These are phyloP conservation scores for Drosophila antonietae DNA, from an alignment of 2,888 invertebrate genomes.

Conservation along the genomic window DNA sequence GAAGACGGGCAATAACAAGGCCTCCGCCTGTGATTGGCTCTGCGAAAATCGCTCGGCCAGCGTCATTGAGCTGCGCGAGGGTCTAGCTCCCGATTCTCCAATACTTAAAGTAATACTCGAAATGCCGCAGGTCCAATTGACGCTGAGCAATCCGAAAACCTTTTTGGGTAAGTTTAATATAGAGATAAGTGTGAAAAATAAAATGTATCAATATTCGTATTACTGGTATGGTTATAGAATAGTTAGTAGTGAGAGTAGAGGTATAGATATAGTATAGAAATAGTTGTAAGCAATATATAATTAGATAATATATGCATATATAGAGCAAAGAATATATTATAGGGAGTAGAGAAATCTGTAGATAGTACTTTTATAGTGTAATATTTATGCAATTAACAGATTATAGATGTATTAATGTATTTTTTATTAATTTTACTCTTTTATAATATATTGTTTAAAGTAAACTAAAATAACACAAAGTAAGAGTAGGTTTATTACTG, in stretches of 20 bases:
- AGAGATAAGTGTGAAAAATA: too few species aligned
- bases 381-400: too few species aligned
- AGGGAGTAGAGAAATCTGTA: not conserved
- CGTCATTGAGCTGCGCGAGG: conserved; percentile 86
- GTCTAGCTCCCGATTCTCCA: conserved; percentile 87
- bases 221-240: too few species aligned
- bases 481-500: too few species aligned
- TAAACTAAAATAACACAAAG: too few species aligned
- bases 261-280: too few species aligned
- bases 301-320: not conserved
- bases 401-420: too few species aligned
- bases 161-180: conserved; percentile 85
- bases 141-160: conserved; percentile 88
- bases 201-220: too few species aligned
- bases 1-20: conserved; percentile 88
- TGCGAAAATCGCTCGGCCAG: conserved; percentile 86
- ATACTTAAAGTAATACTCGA: conserved; percentile 88
- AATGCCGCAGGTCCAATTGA: conserved; percentile 88
- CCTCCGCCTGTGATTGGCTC: conserved; percentile 89
- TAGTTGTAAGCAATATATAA: not conserved
- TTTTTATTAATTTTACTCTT: too few species aligned
- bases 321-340: not conserved
- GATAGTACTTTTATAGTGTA: too few species aligned
- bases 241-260: too few species aligned
- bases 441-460: too few species aligned